Base-by-base conservation (phyloP, 2,888 invertebrate species). In the Parnassius apollo region DNA sequence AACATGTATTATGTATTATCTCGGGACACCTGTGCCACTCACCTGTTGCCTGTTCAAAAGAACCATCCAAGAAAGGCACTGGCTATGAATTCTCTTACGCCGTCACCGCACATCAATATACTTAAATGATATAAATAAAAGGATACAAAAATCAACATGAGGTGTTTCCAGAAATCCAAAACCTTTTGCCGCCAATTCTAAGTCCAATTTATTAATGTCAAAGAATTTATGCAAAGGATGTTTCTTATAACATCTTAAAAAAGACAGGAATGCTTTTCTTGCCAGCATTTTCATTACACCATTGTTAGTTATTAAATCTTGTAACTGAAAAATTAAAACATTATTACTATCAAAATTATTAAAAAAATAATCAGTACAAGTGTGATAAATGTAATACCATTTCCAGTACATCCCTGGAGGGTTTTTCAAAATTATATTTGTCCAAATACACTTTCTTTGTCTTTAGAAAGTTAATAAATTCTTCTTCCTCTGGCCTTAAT, bases 141-240 rank as follows among this genome's bases (percentile, higher is more conserved):
- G 90, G 89, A 91, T 95, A 96, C 96, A 94, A 71, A 99, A 93
- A 89, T 99, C 98, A 45, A 99, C 96, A 68, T 96, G 96, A 1
- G 99, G 99, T 60, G 98, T 98, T 62, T 96, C 96, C 60, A 93
- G 91, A 83, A 99, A 99, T 11, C 99, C 99, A 92, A 99, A 99
- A 1, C 98, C 97, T 80, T 94, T 94, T 1, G 96, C 96, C n/a
- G 98, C 97, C 75, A 95, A 93, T 62, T 94, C 93, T 75, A 99
- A 92, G 85, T 99, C 98, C 75, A 99, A 85, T 0, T 95, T 96
- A 70, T 95, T 94, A 42, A 99, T 94, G 85, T 99, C 95, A 85
- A 98, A 99, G 72, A 99, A 97, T 60, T 95, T 94, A 83, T 97
- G 98, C 76, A 98, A 91, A 73, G 96, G 96, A 91, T 99, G 99